Conservation (phyloP, 2,113 vertebrate species). For the Rhabdomys dilectus region DNA sequence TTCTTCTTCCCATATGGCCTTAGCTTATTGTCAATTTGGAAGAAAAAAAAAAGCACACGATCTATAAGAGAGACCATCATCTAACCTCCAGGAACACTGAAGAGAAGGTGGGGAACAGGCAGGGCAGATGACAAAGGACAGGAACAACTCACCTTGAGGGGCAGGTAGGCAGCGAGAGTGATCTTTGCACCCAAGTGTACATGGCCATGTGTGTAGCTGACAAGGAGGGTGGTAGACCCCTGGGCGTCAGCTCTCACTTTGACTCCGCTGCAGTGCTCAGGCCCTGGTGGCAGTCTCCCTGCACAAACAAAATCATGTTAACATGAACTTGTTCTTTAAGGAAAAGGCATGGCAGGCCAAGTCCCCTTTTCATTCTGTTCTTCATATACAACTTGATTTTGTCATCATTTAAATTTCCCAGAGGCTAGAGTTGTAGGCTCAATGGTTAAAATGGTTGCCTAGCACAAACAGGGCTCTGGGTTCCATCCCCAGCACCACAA, state of each 20-base stretch:
- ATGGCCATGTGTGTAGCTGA: constrained; percentile 92
- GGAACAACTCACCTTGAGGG: constrained; percentile 89
- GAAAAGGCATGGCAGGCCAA: neutral
- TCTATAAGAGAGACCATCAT: neutral
- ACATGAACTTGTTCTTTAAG: neutral
- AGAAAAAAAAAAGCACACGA: neutral
- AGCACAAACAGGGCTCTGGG: neutral
- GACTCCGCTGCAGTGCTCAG: constrained; percentile 92
- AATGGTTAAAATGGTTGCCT: neutral
- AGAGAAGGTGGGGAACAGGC: neutral
- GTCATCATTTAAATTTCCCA: neutral
- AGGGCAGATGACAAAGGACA: neutral
- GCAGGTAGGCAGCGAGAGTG: constrained; percentile 92
- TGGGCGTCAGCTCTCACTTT: constrained; percentile 89
- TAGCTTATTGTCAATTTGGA: neutral
- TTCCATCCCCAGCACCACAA: neutral
- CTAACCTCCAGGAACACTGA: neutral
- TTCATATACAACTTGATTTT: neutral
- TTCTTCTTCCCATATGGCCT: neutral
- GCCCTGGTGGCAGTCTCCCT: constrained; percentile 90
- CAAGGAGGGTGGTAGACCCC: constrained; percentile 90
- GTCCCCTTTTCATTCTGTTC: neutral
- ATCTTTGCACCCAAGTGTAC: constrained; percentile 93
- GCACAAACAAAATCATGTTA: neutral
- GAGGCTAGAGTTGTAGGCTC: neutral